Percentiles rank a stretch among this genome's conserved stretches.
These are phyloP conservation scores for Vidua macroura DNA, from an alignment of 2,113 vertebrate genomes.

Conservation along the genomic window DNA sequence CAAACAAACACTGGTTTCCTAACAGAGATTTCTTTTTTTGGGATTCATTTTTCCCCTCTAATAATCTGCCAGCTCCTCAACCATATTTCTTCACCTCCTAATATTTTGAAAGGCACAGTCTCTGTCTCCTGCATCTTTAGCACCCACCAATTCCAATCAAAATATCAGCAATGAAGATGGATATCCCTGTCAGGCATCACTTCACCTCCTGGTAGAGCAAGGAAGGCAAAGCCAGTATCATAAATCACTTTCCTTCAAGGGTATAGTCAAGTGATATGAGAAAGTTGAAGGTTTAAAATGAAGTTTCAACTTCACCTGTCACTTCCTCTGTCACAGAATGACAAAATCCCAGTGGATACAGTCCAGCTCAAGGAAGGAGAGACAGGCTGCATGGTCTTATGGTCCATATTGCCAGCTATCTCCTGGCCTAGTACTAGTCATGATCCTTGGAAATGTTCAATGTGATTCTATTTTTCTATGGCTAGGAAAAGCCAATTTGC, in stretches of 20 bases:
- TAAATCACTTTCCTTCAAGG: not conserved
- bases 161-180: conserved; percentile 15
- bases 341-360: not conserved
- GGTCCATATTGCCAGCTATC: not conserved
- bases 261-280: not conserved
- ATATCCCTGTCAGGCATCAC: not conserved
- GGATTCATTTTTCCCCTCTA: not conserved
- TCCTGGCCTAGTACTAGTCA: not conserved
- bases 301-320: not conserved
- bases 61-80: not conserved
- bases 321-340: not conserved
- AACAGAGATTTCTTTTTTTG: not conserved
- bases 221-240: not conserved
- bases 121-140: not conserved
- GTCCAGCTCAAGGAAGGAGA: not conserved
- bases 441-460: not conserved
- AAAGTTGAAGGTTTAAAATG: not conserved
- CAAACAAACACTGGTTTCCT: not conserved
- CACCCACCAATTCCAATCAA: not conserved
- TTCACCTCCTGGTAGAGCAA: not conserved
- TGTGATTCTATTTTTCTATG: not conserved
- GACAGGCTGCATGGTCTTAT: not conserved
- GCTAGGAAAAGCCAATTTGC: not conserved
- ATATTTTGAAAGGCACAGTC: not conserved
- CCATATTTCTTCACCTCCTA: not conserved